phyloP scores from a whole-genome alignment of 2,113 vertebrate genomes.

The Ciconia boyciana region DNA sequence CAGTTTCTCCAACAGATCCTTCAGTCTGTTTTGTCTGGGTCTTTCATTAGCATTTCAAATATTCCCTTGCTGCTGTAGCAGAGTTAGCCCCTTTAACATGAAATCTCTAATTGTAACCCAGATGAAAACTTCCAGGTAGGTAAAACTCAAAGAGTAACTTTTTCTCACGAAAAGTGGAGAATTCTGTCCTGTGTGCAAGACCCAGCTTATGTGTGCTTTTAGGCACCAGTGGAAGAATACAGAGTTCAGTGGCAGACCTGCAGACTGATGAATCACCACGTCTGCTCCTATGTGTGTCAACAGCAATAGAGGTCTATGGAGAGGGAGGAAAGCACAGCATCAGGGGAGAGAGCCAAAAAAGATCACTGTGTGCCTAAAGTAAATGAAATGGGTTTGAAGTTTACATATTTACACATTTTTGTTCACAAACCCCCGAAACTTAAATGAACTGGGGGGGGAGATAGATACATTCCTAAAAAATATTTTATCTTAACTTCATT shows the following conservation, averaged over 20 bases:
- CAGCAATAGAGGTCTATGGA: accelerated
- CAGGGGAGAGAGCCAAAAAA: background rate
- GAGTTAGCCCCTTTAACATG: background rate
- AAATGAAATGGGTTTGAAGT: background rate
- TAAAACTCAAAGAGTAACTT: background rate
- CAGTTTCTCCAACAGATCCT: background rate
- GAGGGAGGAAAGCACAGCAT: background rate
- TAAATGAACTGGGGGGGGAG: background rate
- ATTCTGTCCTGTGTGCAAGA: background rate
- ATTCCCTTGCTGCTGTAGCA: background rate
- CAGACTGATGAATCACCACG: background rate
- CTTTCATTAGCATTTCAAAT: constrained; percentile 27
- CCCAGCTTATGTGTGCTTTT: accelerated
- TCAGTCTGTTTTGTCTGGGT: constrained; percentile 12
- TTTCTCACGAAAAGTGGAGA: accelerated
- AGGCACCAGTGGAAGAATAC: background rate
- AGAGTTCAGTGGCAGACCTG: background rate
- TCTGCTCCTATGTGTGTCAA: background rate
- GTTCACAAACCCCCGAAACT: background rate
- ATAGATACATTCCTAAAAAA: background rate
- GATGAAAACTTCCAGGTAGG: background rate
- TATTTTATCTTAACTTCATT: background rate
- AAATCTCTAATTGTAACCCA: background rate
- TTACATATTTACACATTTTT: background rate
- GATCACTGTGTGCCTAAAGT: background rate